phyloP scores from a whole-genome alignment of 1,140 invertebrate genomes.

The Araneus ventricosus region DNA sequence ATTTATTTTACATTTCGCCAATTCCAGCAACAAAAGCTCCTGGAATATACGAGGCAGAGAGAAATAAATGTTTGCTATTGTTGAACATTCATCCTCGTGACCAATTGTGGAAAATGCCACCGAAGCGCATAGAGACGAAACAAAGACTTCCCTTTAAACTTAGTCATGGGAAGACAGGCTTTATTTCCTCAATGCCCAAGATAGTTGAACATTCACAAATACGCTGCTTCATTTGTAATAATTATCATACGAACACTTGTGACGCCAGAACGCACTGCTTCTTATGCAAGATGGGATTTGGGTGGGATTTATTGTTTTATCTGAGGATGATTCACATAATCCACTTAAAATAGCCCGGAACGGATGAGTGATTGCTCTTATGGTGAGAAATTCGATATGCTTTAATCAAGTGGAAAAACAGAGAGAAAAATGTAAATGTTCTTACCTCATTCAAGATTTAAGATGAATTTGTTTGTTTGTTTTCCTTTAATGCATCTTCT shows the following conservation, averaged over 20 bases:
- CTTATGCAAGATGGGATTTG: neutral
- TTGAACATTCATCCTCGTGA: slow-evolving; percentile 14
- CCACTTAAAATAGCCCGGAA: neutral
- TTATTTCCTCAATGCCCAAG: neutral
- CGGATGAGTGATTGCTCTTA: neutral
- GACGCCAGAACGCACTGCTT: neutral
- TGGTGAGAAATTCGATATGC: neutral
- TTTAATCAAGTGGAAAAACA: slow-evolving; percentile 5
- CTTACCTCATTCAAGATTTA: no score
- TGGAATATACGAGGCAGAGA: neutral
- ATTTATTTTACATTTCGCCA: slow-evolving; percentile 17
- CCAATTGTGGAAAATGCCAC: neutral
- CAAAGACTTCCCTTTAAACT: neutral
- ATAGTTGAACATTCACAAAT: neutral
- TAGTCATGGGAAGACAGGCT: neutral
- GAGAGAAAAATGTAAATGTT: no score
- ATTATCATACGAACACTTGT: neutral
- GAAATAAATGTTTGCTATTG: neutral
- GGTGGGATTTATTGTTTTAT: neutral
- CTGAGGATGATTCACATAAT: neutral
- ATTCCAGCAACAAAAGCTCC: neutral
- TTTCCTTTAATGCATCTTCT: neutral
- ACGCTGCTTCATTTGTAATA: neutral
- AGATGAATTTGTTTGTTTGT: no score
- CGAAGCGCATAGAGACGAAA: slow-evolving; percentile 5